Conservation (phyloP, 2,113 vertebrate genomes). For the Suricata suricatta region DNA sequence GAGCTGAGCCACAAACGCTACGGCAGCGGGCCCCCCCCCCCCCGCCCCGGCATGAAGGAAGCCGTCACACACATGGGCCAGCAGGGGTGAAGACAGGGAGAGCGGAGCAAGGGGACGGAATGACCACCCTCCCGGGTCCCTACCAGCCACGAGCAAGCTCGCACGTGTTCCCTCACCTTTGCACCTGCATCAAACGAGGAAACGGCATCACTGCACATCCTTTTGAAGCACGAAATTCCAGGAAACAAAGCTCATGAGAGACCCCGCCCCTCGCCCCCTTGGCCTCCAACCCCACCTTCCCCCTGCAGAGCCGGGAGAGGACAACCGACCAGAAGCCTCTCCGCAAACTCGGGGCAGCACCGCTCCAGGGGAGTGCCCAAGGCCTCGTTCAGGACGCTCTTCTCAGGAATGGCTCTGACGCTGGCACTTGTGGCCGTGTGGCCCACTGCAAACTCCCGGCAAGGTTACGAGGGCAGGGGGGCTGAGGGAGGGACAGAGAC, state of each 20-base stretch:
- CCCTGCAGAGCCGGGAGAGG: neutral
- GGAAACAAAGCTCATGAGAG: neutral
- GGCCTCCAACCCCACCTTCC: neutral
- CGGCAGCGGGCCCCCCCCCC: too few species aligned
- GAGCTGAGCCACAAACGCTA: neutral
- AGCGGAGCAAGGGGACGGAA: neutral
- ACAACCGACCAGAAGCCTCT: neutral
- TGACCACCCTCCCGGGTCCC: neutral
- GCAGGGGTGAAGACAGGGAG: neutral
- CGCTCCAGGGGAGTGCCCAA: neutral
- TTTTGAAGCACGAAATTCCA: neutral
- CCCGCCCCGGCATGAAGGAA: neutral
- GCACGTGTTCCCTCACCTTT: neutral
- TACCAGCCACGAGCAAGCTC: accelerated
- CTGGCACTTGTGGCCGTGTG: neutral
- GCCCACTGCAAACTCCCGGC: neutral
- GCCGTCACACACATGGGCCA: neutral
- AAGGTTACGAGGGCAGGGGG: neutral
- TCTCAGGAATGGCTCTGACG: neutral
- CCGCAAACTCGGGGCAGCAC: neutral
- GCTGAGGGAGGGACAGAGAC: neutral
- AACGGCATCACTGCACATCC: neutral
- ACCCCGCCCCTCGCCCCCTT: too few species aligned
- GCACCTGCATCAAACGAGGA: neutral
- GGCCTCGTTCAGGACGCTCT: neutral